These are phyloP conservation scores for Sesamia inferens DNA, from an alignment of 2,888 invertebrate species.

Conservation along the genomic window DNA sequence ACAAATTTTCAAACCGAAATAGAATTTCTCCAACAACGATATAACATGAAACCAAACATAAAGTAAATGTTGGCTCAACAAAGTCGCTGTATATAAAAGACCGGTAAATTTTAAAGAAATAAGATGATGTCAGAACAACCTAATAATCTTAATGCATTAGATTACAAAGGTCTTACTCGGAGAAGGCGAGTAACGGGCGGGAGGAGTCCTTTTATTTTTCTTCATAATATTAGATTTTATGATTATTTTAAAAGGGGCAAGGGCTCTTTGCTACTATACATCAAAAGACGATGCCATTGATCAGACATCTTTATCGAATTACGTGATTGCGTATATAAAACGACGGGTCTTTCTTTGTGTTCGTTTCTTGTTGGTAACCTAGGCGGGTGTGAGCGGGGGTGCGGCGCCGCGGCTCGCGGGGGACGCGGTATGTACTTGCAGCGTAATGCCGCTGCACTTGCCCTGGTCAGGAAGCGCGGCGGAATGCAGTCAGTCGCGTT, in stretches of 20 bases:
- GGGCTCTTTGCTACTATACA: slow-evolving; percentile 70
- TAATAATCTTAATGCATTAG: slow-evolving; percentile 87
- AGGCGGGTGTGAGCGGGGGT: slow-evolving; percentile 66
- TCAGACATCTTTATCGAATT: slow-evolving; percentile 75
- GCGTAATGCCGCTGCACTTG: slow-evolving; percentile 88
- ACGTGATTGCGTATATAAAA: slow-evolving; percentile 70
- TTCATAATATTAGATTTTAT: slow-evolving; percentile 82
- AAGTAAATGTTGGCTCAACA: slow-evolving; percentile 55
- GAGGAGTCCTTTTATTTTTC: slow-evolving; percentile 79
- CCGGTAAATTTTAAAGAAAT: slow-evolving; percentile 78
- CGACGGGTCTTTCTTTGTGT: slow-evolving; percentile 73
- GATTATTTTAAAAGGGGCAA: slow-evolving; percentile 82
- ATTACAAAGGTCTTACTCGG: slow-evolving; percentile 80
- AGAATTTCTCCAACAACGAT: slow-evolving; percentile 30
- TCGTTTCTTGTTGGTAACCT: slow-evolving; percentile 69
- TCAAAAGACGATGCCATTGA: slow-evolving; percentile 75
- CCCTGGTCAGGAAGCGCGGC: slow-evolving; percentile 89
- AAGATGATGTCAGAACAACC: slow-evolving; percentile 81
- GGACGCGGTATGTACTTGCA: slow-evolving; percentile 81
- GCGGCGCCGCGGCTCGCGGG: slow-evolving; percentile 63
- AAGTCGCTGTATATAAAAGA: slow-evolving; percentile 66
- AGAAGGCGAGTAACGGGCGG: slow-evolving; percentile 70
- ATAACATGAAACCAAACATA: slow-evolving; percentile 42
- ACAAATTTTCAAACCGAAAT: slow-evolving; percentile 43
- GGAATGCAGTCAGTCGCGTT: slow-evolving; percentile 90